phyloP scores from a whole-genome alignment of 2,113 vertebrate genomes.

The Forbesichthys agassizii region DNA sequence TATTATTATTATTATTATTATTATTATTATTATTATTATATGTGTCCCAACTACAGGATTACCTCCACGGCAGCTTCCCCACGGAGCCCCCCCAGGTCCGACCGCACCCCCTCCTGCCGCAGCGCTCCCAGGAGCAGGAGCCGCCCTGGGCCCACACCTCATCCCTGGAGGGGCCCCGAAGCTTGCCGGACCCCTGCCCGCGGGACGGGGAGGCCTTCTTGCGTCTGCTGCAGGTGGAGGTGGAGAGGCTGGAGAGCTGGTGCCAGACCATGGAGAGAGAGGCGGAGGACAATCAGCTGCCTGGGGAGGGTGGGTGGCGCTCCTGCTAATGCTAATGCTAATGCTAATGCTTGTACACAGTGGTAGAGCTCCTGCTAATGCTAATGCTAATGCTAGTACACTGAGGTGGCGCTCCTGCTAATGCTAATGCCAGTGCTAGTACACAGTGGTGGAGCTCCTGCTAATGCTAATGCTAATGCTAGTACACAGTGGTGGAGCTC shows the following conservation, averaged over 20 bases:
- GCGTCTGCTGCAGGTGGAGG: constrained; percentile 91
- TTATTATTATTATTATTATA: no score
- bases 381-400: no score
- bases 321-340: background rate
- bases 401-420: no score
- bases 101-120: constrained; percentile 73
- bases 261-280: constrained; percentile 97
- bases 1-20: no score
- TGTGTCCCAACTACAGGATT: constrained; percentile 49
- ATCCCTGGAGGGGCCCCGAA: constrained; percentile 86
- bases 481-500: no score
- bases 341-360: no score
- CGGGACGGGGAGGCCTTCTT: constrained; percentile 96
- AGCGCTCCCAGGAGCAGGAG: constrained; percentile 73
- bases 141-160: constrained; percentile 79
- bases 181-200: constrained; percentile 93
- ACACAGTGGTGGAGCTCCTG: no score
- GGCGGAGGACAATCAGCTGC: constrained; percentile 93
- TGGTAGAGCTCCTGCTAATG: no score
- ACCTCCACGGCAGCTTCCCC: constrained; percentile 89
- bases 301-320: constrained; percentile 89
- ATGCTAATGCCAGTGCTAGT: no score
- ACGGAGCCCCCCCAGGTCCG: constrained; percentile 71
- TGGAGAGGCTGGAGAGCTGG: constrained; percentile 98
- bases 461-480: no score